Percentiles rank a stretch among this genome's conserved stretches.
Conservation (phyloP, 2,888 invertebrate species). For the Xylota segnis region DNA sequence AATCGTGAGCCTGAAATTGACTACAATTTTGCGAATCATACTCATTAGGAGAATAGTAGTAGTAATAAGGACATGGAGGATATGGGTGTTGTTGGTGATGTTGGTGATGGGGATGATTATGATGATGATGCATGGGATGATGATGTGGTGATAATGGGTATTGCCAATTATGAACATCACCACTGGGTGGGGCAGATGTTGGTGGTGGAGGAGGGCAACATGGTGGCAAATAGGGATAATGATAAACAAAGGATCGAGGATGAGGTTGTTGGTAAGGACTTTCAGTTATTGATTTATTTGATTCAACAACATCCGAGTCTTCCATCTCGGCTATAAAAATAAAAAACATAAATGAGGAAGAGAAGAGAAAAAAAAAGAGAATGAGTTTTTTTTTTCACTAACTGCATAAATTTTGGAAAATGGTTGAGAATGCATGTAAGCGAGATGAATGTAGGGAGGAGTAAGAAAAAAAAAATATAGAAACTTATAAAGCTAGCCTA, state of each 20-base stretch:
- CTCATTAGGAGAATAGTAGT: slow-evolving; percentile 66
- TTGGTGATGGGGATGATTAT: background rate
- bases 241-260: slow-evolving; percentile 80
- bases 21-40: slow-evolving; percentile 78
- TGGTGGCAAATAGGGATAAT: slow-evolving; percentile 81
- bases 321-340: slow-evolving; percentile 83
- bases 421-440: slow-evolving; percentile 55
- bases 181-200: slow-evolving; percentile 66
- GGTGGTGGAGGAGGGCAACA: slow-evolving; percentile 80
- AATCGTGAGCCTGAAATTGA: slow-evolving; percentile 64
- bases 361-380: slow-evolving; percentile 75
- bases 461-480: background rate
- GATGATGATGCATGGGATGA: slow-evolving; percentile 59
- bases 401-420: slow-evolving; percentile 34
- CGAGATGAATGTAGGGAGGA: slow-evolving; percentile 33
- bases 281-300: slow-evolving; percentile 79
- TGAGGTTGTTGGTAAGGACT: slow-evolving; percentile 66
- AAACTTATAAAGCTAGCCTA: slow-evolving; percentile 34
- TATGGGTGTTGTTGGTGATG: slow-evolving; percentile 61
- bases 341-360: slow-evolving; percentile 62
- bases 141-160: slow-evolving; percentile 73
- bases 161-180: slow-evolving; percentile 78
- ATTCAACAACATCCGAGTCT: slow-evolving; percentile 82
- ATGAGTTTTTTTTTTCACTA: slow-evolving; percentile 58
- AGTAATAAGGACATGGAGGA: slow-evolving; percentile 69